These are phyloP conservation scores for Ophioderma brevispina DNA, from an alignment of 35 echinoderm and acorn worm genomes.

Conservation along the genomic window DNA sequence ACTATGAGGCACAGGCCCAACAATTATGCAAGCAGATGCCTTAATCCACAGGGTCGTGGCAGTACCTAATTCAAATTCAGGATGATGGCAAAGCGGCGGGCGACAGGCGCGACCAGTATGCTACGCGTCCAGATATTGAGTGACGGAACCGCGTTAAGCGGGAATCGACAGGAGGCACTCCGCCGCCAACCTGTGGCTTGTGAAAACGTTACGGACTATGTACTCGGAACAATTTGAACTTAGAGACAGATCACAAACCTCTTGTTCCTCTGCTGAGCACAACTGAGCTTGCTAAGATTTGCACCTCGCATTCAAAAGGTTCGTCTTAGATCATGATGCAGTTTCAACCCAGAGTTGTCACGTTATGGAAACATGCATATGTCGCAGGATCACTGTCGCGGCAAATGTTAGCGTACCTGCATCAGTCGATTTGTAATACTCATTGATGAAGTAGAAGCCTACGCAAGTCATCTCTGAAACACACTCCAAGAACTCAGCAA, in stretches of 20 bases:
- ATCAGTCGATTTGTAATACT: not conserved
- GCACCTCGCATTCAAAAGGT: constrained; percentile 58
- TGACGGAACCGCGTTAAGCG: no score
- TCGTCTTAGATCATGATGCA: constrained; percentile 53
- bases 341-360: constrained; percentile 18
- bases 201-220: constrained; percentile 39
- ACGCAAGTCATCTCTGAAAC: not conserved
- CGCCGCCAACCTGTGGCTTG: constrained; percentile 45
- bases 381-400: constrained; percentile 25
- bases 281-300: constrained; percentile 52
- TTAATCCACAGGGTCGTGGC: no score
- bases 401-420: not conserved
- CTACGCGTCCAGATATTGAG: no score
- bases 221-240: constrained; percentile 15
- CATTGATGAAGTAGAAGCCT: constrained; percentile 9
- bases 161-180: no score
- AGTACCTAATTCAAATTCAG: no score
- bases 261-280: constrained; percentile 34
- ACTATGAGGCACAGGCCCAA: no score
- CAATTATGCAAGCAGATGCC: no score
- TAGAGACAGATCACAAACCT: constrained; percentile 77
- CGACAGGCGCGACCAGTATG: no score
- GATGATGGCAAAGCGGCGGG: no score
- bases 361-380: constrained; percentile 49
- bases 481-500: constrained; percentile 5